These are phyloP conservation scores for Hoplostethus atlanticus DNA, from an alignment of 2,797 vertebrate species.

Conservation along the genomic window DNA sequence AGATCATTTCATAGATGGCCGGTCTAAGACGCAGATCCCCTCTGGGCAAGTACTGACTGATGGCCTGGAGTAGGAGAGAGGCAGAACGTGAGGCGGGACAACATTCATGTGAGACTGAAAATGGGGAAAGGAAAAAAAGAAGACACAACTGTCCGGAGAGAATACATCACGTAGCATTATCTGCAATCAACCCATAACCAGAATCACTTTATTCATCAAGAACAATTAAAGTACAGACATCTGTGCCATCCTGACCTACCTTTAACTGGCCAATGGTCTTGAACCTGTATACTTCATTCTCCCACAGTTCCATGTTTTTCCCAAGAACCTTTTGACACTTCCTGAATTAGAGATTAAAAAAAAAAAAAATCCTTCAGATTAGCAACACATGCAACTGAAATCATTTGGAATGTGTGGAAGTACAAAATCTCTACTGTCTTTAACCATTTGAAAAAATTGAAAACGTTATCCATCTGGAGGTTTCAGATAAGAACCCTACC, in stretches of 20 bases:
- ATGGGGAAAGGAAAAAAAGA: not conserved
- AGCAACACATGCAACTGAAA: not conserved
- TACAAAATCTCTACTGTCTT: not conserved
- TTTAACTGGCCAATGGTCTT: conserved; percentile 98
- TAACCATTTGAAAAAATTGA: not conserved
- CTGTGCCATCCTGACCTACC: conserved; percentile 61
- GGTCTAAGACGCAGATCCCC: conserved; percentile 95
- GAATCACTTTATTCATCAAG: not conserved
- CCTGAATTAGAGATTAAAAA: conserved; percentile 73
- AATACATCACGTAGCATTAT: not conserved
- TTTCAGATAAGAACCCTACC: conserved; percentile 76
- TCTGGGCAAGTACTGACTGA: conserved; percentile 96
- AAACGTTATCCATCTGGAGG: too few species aligned
- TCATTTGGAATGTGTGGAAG: not conserved
- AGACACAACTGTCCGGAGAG: not conserved
- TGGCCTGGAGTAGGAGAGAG: conserved; percentile 84
- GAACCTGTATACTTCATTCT: conserved; percentile 97
- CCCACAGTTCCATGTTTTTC: conserved; percentile 99
- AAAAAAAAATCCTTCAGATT: not conserved
- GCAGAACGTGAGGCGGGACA: not conserved
- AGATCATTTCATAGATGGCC: conserved; percentile 98
- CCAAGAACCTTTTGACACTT: conserved; percentile 99
- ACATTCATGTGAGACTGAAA: conserved; percentile 8
- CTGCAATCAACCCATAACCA: not conserved
- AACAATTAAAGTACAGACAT: not conserved